These are phyloP conservation scores for Heteromormyrus szaboi DNA, from an alignment of 2,797 vertebrate species.

Conservation along the genomic window DNA sequence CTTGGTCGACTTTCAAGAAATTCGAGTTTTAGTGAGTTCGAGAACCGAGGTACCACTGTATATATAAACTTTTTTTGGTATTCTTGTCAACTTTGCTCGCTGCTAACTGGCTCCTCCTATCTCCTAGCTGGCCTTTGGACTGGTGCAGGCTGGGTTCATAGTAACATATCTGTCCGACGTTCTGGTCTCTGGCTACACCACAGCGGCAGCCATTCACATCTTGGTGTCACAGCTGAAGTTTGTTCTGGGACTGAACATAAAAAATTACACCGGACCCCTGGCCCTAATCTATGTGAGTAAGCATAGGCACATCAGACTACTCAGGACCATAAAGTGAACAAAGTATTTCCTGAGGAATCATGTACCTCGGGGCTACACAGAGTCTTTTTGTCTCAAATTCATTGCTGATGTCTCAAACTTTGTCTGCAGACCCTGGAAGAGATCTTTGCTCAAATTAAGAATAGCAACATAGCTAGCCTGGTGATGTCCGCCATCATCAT, in stretches of 20 bases:
- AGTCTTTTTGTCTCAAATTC: neutral
- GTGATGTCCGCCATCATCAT: constrained; percentile 79
- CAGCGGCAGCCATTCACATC: constrained; percentile 86
- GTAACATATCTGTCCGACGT: constrained; percentile 88
- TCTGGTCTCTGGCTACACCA: constrained; percentile 88
- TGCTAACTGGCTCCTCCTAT: neutral
- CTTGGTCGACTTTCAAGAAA: no score
- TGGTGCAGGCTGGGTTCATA: constrained; percentile 81
- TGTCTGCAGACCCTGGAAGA: constrained; percentile 69
- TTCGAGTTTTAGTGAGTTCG: no score
- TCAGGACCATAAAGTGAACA: neutral
- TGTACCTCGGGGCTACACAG: neutral
- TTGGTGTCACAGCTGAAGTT: constrained; percentile 93
- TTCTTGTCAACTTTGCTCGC: neutral
- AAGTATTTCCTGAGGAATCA: neutral
- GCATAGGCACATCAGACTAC: neutral
- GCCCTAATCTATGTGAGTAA: constrained; percentile 79
- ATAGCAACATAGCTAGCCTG: constrained; percentile 79
- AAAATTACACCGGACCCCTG: constrained; percentile 67
- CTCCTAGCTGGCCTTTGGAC: constrained; percentile 73
- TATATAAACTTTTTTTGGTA: neutral
- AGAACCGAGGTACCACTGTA: no score
- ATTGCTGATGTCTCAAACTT: constrained; percentile 15
- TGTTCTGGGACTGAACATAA: constrained; percentile 75
- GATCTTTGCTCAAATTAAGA: constrained; percentile 70